Conservation (phyloP, 2,797 vertebrate species). For the Carapus acus region DNA sequence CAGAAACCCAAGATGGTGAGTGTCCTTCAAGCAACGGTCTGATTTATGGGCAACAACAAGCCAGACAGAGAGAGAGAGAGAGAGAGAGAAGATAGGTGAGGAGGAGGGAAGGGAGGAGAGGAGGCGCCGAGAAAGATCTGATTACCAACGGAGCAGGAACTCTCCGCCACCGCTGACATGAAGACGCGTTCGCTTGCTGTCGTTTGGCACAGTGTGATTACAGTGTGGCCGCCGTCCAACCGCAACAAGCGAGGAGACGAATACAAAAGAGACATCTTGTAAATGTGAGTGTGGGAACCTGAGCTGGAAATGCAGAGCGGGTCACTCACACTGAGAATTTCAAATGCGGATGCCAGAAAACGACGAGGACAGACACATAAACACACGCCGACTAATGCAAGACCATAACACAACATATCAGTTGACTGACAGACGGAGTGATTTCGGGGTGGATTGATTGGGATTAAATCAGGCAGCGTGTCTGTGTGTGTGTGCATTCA, state of each 20-base stretch:
- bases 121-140: conserved; percentile 30
- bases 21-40: conserved; percentile 65
- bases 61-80: conserved; percentile 20
- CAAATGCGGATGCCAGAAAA: too few species aligned
- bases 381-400: too few species aligned
- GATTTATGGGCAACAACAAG: conserved; percentile 54
- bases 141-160: conserved; percentile 45
- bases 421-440: too few species aligned
- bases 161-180: conserved; percentile 38
- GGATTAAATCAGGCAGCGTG: too few species aligned
- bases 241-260: conserved; percentile 12
- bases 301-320: conserved; percentile 17
- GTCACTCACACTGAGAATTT: too few species aligned
- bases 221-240: conserved; percentile 35
- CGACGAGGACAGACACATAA: too few species aligned
- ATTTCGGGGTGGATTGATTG: too few species aligned
- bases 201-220: conserved; percentile 29
- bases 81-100: too few species aligned
- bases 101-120: conserved; percentile 17
- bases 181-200: conserved; percentile 33
- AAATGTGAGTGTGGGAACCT: conserved; percentile 19
- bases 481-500: too few species aligned
- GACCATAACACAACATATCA: too few species aligned
- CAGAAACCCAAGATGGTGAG: conserved; percentile 59
- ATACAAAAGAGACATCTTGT: conserved; percentile 36